Base-by-base conservation (phyloP, 30 jellyfish, hydroid and myxozoan species). In the Chrysaora quinquecirrha region DNA sequence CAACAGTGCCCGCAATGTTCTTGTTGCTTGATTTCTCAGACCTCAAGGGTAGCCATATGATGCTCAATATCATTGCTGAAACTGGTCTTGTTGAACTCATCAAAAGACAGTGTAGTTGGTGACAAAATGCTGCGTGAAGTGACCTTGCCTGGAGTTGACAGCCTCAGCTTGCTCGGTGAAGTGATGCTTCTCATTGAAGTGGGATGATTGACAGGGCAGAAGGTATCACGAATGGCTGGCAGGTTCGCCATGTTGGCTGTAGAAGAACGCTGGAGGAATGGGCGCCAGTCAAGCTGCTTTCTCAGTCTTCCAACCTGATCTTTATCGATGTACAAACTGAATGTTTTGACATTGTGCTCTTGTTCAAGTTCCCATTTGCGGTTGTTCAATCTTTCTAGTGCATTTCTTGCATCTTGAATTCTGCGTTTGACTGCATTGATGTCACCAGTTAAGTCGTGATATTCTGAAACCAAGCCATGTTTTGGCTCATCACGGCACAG, bases 401-500 rank as follows among this genome's bases (percentile, higher is more conserved):
- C 90, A 34, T 80, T 80, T 10, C 90, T 71, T 50, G 90, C 72
- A 29, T 80, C 90, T 22, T 80, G 90, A 52, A 80, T 80, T 74
- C 90, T 80, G 56, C 90, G 90, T 43, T 68, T 80, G 10, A 68
- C 38, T 14, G 90, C 76, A 30, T 80, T 80, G 78, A 80, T 80
- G 78, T 80, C 90, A 20, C 90, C 90, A 65, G 66, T 54, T 38
- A 80, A 28, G 29, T 80, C 90, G 34, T 80, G 90, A 70, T 80
- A 80, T 49, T 80, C 90, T 0, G 90, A 80, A 6, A 80, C 90
- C 30, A 80, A 34, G 61, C 83, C 80, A 43, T 84, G 86, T 64
- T 84, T 73, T 32, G 95, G 95, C 30, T 73, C 56, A 56, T 84
- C 95, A 11, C 95, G 83, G 62, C 95, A 84, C 66, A 84, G 72